Base-by-base conservation (phyloP, 1,140 invertebrate species). In the Phenacoccus solenopsis region DNA sequence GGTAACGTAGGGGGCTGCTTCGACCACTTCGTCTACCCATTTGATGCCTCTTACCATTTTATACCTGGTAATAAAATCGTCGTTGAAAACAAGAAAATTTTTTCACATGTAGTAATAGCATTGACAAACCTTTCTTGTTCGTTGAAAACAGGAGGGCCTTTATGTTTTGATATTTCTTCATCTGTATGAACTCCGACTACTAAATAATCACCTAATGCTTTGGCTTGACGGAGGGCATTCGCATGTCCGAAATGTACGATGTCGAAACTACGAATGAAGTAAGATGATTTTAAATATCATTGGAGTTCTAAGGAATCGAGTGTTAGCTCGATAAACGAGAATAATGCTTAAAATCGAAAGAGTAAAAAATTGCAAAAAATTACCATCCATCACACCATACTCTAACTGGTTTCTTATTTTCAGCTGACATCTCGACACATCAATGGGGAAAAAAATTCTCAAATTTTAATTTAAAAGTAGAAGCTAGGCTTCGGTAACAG, bases 41-140 rank as follows among this genome's bases (percentile, higher is more conserved):
- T 99, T 99, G 71, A 99, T 99, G n/a, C 93, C 96, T 75, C 89
- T 84, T 20, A 99, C 94, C 96, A 99, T 98, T 84, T 97, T 96
- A 78, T 98, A 99, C 69, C 85, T 86, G 71, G n/a, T n/a, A n/a
- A n/a, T n/a, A n/a, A n/a, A n/a, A n/a, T n/a, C n/a, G n/a, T n/a
- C n/a, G 27, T 30, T 64, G 0, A 9, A 9, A 49, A 56, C n/a
- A 35, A 68, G 16, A 28, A 49, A 0, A 22, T n/a, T n/a, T n/a
- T n/a, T 28, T 27, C 13, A 27, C 1, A 12, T 21, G 69, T 27
- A 56, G 20, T 68, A 49, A 30, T 28, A 32, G 49, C 32, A 72
- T 56, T 72, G 30, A 13, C 30, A 13, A 32, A 85, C 83, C 97
- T 85, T 80, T 99, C 97, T 79, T 97, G 84, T 82, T 98, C 87